Evolutionary conservation across 2,113 vertebrate genomes (phyloP), one percentile per base, ranked within the genome.

Genomic region (Hyla sarda): DNA sequence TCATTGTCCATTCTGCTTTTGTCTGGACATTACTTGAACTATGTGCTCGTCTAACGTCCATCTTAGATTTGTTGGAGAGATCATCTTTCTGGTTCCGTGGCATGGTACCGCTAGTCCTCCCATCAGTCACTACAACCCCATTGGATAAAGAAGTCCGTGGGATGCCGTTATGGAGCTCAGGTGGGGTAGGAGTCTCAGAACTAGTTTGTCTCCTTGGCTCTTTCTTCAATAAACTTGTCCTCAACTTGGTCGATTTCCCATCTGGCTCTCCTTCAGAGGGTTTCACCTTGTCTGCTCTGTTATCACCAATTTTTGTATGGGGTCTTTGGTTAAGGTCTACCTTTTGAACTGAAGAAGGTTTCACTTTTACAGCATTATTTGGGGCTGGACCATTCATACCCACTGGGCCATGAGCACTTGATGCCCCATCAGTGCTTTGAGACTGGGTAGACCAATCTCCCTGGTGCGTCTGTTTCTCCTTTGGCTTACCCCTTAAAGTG

Each of bases 1-100:
- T 91, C 47, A 93, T 87, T 0, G 89, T 85, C 52, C 89, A 92
- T 11, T 90, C 90, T 0, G 90, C 88, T 90, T 93, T 96, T 47
- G 91, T 92, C 14, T 93, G 94, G 77, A 96, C 95, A 89, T 90
- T 94, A 84, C 93, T 93, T 19, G 96, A 96, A 90, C 96, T 96
- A 83, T 96, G 96, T 0, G 95, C 96, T 3, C 95, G 95, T 21
- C 93, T 93, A 82, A 96, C 92, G 5, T 95, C 93, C 8, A 89
- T 62, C 0, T 91, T 45, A 0, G 82, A 65, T 17, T 91, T 92
- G 34, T 93, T 94, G 76, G 89, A 83, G 67, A 93, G 89, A 81
- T 91, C 91, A 80, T 54, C 90, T 14, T 17, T 89, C 11, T 89
- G 60, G 6, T 87, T 88, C 41, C 80, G 69, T n/a, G 88, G 85